A percentile compares a stretch with the other conserved stretches of the same genome.
These are phyloP conservation scores for Kryptopterus vitreolus DNA, from an alignment of 2,797 vertebrate genomes.

Conservation along the genomic window DNA sequence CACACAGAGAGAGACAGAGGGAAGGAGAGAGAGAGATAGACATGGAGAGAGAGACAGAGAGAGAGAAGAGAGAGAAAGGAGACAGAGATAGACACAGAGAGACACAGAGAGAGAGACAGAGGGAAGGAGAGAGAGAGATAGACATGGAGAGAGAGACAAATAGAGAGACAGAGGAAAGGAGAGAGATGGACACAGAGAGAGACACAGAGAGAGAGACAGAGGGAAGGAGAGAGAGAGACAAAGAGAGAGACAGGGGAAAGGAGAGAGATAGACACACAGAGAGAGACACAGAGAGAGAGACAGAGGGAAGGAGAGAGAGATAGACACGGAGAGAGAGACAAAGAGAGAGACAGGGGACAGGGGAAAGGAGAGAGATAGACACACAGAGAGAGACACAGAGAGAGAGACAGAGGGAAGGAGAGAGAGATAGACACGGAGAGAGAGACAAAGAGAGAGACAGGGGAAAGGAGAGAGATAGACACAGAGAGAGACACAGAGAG, in stretches of 20 bases:
- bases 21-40: no score
- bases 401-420: no score
- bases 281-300: no score
- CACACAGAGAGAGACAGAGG: no score
- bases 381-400: neutral
- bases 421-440: neutral
- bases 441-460: neutral
- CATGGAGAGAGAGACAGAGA: no score
- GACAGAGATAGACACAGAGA: neutral
- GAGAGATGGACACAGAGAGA: no score
- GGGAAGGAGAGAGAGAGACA: neutral
- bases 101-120: no score
- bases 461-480: no score
- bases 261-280: neutral
- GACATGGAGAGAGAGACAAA: neutral
- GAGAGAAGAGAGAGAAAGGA: no score
- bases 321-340: neutral
- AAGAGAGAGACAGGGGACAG: no score
- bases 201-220: neutral
- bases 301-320: neutral
- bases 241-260: neutral
- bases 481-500: no score
- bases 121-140: no score
- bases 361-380: neutral
- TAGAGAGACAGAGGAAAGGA: neutral